Percentiles rank a stretch among this genome's conserved stretches.
These are phyloP conservation scores for Selene dorsalis DNA, from an alignment of 2,797 vertebrate genomes.

Conservation along the genomic window DNA sequence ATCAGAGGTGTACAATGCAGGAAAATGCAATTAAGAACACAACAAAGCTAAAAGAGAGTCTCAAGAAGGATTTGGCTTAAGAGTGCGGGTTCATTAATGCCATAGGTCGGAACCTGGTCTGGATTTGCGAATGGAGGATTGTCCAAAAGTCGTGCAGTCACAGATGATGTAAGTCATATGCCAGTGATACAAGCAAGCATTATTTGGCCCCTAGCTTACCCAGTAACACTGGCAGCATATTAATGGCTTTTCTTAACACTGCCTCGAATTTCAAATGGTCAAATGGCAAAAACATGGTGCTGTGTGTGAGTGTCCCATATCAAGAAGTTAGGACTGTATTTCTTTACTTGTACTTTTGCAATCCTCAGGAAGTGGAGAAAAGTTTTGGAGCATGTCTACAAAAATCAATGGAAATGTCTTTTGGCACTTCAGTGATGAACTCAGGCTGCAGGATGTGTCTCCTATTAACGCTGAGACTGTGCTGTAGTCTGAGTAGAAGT, in stretches of 20 bases:
- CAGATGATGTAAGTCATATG: not conserved
- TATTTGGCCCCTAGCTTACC: conserved; percentile 1
- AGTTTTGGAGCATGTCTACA: not conserved
- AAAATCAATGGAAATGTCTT: conserved; percentile 53
- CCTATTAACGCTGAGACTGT: conserved; percentile 24
- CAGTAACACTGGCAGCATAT: not conserved
- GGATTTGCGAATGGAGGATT: not conserved
- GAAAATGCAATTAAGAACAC: conserved; percentile 24
- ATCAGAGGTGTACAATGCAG: conserved; percentile 3
- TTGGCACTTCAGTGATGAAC: conserved; percentile 38
- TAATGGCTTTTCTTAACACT: not conserved
- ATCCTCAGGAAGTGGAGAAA: conserved; percentile 1
- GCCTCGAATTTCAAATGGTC: conserved; percentile 3
- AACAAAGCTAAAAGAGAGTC: not conserved
- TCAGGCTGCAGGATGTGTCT: conserved; percentile 40
- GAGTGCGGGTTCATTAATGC: not conserved
- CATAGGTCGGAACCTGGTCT: not conserved
- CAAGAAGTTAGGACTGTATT: not conserved
- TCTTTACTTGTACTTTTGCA: not conserved
- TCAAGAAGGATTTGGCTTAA: conserved; percentile 12
- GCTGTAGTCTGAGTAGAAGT: not conserved
- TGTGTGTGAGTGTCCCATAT: not conserved
- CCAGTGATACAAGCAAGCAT: not conserved
- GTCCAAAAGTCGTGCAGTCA: not conserved
- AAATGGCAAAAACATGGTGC: not conserved